These are phyloP conservation scores for Corythornis vintsioides DNA, from an alignment of 2,113 vertebrate species.

Conservation along the genomic window DNA sequence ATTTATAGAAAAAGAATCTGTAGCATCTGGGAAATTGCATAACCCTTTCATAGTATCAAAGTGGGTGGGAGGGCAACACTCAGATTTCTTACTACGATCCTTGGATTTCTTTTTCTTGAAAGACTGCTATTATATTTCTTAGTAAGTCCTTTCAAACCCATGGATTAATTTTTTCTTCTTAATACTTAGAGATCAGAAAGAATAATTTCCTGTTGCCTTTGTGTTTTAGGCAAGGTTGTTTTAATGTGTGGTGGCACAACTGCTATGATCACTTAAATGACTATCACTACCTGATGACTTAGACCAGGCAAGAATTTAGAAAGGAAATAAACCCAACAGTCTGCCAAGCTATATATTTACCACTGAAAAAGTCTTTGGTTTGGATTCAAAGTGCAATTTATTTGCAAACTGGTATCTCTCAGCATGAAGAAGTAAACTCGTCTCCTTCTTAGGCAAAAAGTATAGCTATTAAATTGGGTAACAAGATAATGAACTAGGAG, in stretches of 20 bases:
- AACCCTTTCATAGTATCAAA: neutral
- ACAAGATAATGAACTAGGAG: neutral
- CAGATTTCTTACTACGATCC: neutral
- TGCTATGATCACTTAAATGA: neutral
- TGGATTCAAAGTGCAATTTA: neutral
- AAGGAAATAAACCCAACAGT: neutral
- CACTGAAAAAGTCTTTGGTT: neutral
- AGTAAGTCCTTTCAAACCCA: neutral
- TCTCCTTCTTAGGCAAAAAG: neutral
- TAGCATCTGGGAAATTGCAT: neutral
- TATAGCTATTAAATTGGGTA: neutral
- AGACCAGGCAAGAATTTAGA: neutral
- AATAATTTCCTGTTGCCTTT: neutral
- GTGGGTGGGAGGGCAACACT: neutral
- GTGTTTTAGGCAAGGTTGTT: neutral
- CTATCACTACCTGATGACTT: neutral
- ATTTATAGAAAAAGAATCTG: neutral
- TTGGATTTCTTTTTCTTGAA: neutral
- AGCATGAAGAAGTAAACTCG: neutral
- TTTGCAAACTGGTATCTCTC: neutral
- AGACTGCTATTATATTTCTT: neutral
- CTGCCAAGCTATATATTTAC: neutral
- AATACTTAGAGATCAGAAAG: neutral
- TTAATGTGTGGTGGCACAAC: neutral
- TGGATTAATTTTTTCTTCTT: neutral